Conservation (phyloP, 1,140 invertebrate genomes). For the Drepana arcuata region DNA sequence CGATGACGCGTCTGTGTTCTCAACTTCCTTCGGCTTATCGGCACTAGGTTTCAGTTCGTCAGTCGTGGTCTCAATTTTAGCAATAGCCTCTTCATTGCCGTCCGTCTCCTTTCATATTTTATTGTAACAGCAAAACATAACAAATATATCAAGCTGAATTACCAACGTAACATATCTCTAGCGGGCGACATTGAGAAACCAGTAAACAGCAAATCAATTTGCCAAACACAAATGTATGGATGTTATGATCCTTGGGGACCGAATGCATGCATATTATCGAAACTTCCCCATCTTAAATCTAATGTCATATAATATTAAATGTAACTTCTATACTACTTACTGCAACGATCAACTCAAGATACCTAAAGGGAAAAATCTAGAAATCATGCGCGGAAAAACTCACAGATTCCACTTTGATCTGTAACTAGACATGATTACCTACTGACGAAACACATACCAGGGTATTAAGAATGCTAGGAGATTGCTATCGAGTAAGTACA, state of each 20-base stretch:
- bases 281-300: not conserved
- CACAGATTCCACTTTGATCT: no score
- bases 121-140: conserved; percentile 61
- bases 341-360: not conserved
- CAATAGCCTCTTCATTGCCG: conserved; percentile 45
- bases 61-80: conserved; percentile 58
- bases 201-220: conserved; percentile 38
- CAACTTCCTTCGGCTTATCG: conserved; percentile 20
- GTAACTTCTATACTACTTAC: not conserved
- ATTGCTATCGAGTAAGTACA: no score
- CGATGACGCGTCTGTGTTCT: conserved; percentile 21
- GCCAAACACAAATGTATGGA: conserved; percentile 23
- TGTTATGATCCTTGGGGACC: not conserved
- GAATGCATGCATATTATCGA: conserved; percentile 5
- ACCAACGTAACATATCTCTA: conserved; percentile 16
- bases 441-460: no score
- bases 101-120: conserved; percentile 41
- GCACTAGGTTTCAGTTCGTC: conserved; percentile 54
- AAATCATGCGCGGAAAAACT: not conserved
- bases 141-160: conserved; percentile 29
- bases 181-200: conserved; percentile 37
- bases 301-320: not conserved
- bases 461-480: no score
- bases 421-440: no score
- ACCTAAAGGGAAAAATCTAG: not conserved